phyloP scores from a whole-genome alignment of 1,140 invertebrate genomes.

The Maniola jurtina region DNA sequence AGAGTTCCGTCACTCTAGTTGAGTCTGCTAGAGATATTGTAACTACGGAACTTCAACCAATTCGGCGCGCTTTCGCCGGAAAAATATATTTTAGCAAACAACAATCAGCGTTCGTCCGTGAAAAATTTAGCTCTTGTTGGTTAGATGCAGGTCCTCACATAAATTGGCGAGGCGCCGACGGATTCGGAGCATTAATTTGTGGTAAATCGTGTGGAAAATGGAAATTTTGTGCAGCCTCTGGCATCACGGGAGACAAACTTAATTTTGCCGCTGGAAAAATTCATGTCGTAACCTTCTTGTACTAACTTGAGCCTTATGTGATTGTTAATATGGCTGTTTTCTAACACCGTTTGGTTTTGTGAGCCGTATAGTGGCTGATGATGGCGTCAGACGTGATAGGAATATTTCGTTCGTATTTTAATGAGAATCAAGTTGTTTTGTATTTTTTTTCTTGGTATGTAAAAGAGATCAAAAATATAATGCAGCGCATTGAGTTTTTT shows the following conservation, averaged over 20 bases:
- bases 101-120: conserved; percentile 49
- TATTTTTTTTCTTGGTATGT: conserved; percentile 21
- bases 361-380: conserved; percentile 2
- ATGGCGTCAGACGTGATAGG: conserved; percentile 42
- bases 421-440: conserved; percentile 32
- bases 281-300: background rate
- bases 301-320: conserved; percentile 4
- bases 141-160: conserved; percentile 70
- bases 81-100: conserved; percentile 35
- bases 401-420: conserved; percentile 44
- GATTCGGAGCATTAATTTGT: conserved; percentile 74
- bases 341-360: conserved; percentile 10
- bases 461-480: background rate
- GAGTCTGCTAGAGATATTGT: too few species aligned
- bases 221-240: conserved; percentile 74
- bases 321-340: conserved; percentile 22
- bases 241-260: conserved; percentile 47
- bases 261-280: conserved; percentile 25
- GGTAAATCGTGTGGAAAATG: conserved; percentile 76
- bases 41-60: conserved; percentile 5
- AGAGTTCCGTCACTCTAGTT: too few species aligned
- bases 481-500: too few species aligned
- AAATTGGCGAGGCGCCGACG: conserved; percentile 69
- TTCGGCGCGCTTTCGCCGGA: background rate
- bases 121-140: conserved; percentile 58